Evolutionary conservation across 2,888 invertebrate genomes (phyloP).

Genomic region (Drosophila quasianomalipes): DNA sequence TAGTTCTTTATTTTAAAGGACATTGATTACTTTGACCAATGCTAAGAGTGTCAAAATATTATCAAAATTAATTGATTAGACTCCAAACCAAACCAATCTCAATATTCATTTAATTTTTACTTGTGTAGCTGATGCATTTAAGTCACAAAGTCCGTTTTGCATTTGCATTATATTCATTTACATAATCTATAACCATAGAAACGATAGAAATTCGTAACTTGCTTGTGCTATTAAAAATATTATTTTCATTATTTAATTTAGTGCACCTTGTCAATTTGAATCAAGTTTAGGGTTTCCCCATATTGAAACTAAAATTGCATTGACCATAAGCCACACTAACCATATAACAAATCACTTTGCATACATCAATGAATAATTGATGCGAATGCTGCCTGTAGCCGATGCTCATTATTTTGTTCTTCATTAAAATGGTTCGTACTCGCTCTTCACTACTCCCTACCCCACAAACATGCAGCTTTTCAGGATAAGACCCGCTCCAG

Average conservation of each 20-base stretch:
- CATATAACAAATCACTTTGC: conserved; percentile 10
- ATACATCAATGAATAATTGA: conserved; percentile 5
- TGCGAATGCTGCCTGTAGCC: conserved; percentile 14
- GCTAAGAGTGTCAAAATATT: neutral
- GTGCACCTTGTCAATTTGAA: neutral
- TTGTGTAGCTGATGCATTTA: too few species aligned
- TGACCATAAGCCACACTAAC: conserved; percentile 8
- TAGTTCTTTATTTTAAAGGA: neutral
- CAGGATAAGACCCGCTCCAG: conserved; percentile 99
- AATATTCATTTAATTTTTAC: too few species aligned
- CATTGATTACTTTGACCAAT: neutral
- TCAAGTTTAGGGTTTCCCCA: neutral
- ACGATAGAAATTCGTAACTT: neutral
- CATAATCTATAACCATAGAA: neutral
- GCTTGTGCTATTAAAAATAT: neutral
- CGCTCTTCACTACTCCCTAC: conserved; percentile 51
- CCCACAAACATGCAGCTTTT: conserved; percentile 90
- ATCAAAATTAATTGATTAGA: neutral
- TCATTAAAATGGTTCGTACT: conserved; percentile 76
- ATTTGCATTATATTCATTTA: neutral
- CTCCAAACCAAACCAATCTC: neutral
- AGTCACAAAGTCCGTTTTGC: neutral
- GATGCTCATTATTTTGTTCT: conserved; percentile 57
- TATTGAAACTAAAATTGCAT: neutral
- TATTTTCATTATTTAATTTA: neutral